These are phyloP conservation scores for Ctenopoma kingsleyae DNA, from an alignment of 2,797 vertebrate genomes.

Conservation along the genomic window DNA sequence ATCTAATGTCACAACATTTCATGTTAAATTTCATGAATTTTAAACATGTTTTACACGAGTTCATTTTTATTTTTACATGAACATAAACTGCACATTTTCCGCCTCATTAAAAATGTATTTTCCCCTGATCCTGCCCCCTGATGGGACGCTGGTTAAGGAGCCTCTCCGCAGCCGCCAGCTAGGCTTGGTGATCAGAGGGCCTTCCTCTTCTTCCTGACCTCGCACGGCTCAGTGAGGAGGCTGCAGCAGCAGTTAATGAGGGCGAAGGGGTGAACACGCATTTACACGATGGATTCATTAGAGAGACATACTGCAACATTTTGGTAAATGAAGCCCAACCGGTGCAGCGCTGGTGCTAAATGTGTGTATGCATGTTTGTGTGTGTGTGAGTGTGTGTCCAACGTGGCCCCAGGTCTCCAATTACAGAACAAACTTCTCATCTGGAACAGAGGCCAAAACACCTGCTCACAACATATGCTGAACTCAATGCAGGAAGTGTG, in stretches of 20 bases:
- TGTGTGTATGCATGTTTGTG: no score
- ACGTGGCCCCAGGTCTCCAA: constrained; percentile 57
- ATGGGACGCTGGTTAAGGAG: neutral
- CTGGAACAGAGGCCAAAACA: constrained; percentile 59
- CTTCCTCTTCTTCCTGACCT: constrained; percentile 1
- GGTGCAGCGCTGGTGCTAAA: constrained; percentile 1
- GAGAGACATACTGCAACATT: constrained; percentile 39
- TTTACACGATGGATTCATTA: constrained; percentile 61
- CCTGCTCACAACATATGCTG: constrained; percentile 70
- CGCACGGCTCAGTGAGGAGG: constrained; percentile 20
- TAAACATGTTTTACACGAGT: neutral
- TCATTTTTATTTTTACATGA: neutral
- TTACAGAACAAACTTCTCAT: constrained; percentile 64
- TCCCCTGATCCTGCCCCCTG: neutral
- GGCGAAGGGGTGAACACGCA: constrained; percentile 38
- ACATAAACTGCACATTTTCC: constrained; percentile 5
- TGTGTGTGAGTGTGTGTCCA: constrained; percentile 31
- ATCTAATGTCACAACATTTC: neutral
- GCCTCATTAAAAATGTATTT: constrained; percentile 12
- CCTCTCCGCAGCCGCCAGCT: constrained; percentile 4
- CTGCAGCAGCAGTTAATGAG: constrained; percentile 51
- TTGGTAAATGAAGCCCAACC: constrained; percentile 50
- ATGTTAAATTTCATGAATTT: neutral
- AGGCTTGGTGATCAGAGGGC: neutral
- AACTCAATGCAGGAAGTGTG: constrained; percentile 4